These are phyloP conservation scores for Tromatobia lineatoria DNA, from an alignment of 2,888 invertebrate species.

Conservation along the genomic window DNA sequence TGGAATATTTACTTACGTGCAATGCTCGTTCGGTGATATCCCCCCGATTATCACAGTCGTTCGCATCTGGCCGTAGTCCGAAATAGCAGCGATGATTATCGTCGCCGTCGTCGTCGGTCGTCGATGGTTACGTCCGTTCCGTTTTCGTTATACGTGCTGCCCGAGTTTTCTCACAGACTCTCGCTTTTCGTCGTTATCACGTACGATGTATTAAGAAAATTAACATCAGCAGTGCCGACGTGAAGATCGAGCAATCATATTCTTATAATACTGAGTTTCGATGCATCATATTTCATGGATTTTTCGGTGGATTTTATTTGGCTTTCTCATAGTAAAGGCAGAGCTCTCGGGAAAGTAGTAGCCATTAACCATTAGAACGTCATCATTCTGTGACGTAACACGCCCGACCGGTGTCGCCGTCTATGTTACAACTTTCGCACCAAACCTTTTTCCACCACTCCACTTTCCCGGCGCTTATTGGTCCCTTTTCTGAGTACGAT, in stretches of 20 bases:
- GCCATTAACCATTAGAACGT: conserved; percentile 77
- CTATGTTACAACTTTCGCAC: not conserved
- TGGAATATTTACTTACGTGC: conserved; percentile 77
- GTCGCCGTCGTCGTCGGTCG: not conserved
- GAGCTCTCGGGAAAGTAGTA: conserved; percentile 77
- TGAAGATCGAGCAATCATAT: conserved; percentile 85
- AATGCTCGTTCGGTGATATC: conserved; percentile 76
- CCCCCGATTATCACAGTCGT: conserved; percentile 74
- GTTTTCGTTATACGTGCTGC: conserved; percentile 44
- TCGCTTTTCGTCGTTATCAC: conserved; percentile 37
- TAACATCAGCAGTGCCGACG: conserved; percentile 65
- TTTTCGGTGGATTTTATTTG: conserved; percentile 86
- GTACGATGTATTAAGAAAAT: conserved; percentile 63
- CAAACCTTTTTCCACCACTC: not conserved
- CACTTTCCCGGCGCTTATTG: not conserved
- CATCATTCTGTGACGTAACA: conserved; percentile 71
- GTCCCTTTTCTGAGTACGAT: not conserved
- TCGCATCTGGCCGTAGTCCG: conserved; percentile 78
- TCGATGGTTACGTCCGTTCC: conserved; percentile 66
- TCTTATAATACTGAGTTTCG: conserved; percentile 87
- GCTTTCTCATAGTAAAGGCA: conserved; percentile 75
- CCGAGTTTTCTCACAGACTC: conserved; percentile 19
- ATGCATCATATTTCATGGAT: conserved; percentile 88
- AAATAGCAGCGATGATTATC: conserved; percentile 69
- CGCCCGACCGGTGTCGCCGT: conserved; percentile 61